A percentile compares a stretch with the other conserved stretches of the same genome.
These are phyloP conservation scores for Hycleus phaleratus DNA, from an alignment of 1,140 invertebrate species.

Conservation along the genomic window DNA sequence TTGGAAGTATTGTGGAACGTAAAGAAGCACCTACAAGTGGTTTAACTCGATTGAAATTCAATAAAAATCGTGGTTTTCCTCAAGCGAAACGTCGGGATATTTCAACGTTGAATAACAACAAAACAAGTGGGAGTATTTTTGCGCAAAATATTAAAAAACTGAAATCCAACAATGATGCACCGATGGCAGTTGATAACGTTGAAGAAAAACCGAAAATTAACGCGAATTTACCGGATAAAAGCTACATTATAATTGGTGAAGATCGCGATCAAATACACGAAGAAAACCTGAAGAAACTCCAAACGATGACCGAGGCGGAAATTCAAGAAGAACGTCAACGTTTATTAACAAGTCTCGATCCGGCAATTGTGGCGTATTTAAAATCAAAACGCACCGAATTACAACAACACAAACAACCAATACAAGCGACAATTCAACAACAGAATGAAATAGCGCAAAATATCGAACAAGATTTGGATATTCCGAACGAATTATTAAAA, in stretches of 20 bases:
- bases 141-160: conserved; percentile 35
- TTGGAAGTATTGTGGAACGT: conserved; percentile 41
- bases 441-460: conserved; percentile 31
- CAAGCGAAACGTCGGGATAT: conserved; percentile 33
- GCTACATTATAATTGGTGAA: conserved; percentile 47
- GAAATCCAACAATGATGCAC: conserved; percentile 15
- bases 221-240: conserved; percentile 34
- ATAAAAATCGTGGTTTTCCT: conserved; percentile 34
- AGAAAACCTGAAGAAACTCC: conserved; percentile 62
- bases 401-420: conserved; percentile 11
- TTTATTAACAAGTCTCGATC: conserved; percentile 56
- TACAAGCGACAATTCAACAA: conserved; percentile 27
- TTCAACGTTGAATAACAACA: not conserved
- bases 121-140: conserved; percentile 38
- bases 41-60: conserved; percentile 14
- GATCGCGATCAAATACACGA: conserved; percentile 59
- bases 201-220: not conserved
- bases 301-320: conserved; percentile 63
- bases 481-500: conserved; percentile 47
- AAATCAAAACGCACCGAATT: conserved; percentile 41
- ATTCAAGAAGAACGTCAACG: conserved; percentile 67
- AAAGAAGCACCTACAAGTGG: conserved; percentile 4
- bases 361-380: conserved; percentile 58
- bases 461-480: conserved; percentile 27
- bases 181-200: conserved; percentile 12